phyloP scores from a whole-genome alignment of 2,797 vertebrate genomes.

The Micropoecilia bifurca region DNA sequence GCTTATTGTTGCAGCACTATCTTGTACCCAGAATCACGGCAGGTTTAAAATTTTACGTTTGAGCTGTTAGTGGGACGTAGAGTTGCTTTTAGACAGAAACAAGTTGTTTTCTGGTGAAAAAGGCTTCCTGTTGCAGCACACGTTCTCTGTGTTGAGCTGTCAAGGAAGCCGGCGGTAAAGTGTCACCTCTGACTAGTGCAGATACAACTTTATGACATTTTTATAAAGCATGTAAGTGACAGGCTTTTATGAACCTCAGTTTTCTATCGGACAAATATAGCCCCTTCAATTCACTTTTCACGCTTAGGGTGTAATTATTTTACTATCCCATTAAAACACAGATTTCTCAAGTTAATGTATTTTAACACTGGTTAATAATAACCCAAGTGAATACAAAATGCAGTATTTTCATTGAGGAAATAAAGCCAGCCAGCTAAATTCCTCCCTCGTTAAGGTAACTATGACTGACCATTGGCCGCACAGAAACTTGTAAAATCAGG shows the following conservation, averaged over 20 bases:
- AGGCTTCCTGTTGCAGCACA: conserved; percentile 63
- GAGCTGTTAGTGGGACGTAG: neutral
- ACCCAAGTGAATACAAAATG: neutral
- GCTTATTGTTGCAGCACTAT: neutral
- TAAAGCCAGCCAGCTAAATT: neutral
- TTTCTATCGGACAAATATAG: neutral
- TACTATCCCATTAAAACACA: neutral
- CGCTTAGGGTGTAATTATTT: neutral
- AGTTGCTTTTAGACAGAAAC: neutral
- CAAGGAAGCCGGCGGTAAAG: conserved; percentile 42
- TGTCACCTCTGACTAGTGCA: neutral
- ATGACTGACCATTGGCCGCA: neutral
- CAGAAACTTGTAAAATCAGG: too few relatives aligned
- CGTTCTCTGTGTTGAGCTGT: conserved; percentile 19
- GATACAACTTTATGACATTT: neutral
- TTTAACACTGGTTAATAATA: neutral
- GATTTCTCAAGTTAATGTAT: neutral
- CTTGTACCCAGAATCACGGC: neutral
- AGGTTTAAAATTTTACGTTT: neutral
- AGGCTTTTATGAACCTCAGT: neutral
- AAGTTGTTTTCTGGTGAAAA: conserved; percentile 5
- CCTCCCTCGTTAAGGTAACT: neutral
- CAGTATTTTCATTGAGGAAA: neutral
- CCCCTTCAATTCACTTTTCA: neutral
- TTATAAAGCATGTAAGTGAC: neutral